Base-by-base conservation (phyloP, 2,797 vertebrate genomes). In the Neoniphon sammara region DNA sequence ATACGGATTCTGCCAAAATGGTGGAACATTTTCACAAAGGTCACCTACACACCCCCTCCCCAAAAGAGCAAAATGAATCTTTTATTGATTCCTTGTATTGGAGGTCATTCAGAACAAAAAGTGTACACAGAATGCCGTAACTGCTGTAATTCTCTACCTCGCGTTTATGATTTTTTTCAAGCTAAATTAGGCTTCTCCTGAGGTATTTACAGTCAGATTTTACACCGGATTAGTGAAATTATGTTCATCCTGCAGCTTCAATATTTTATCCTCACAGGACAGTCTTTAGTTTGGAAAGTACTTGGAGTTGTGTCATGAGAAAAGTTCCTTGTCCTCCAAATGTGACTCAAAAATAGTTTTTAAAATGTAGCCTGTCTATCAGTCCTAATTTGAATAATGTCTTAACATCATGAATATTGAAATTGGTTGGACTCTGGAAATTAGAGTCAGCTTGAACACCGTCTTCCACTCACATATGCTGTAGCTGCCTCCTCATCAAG, bases 11-110 rank as follows among this genome's bases (percentile, higher is more conserved):
- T 93, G 93, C 93, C 95, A 96, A 97, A 97, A 97, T 97, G 95
- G 95, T 95, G 94, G 93, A 94, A 95, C 96, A 96, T 96, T 98
- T 98, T 97, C 93, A 95, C 95, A 96, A 96, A 97, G 97, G 97
- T 99, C 97, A 97, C 91, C 93, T 90, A 87, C 88, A 93, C 86
- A 88, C 87, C 84, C 86, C 84, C 81, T 70, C 59, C 77, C 89
- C 73, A 90, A 89, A 88, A 86, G 71, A 83, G 91, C 92, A 93
- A 80, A 85, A 89, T 72, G 85, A 91, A 90, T 91, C 78, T 88
- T 87, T 84, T 80, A 90, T 91, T 86, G 95, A 96, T 97, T 96
- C 93, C 91, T 92, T 88, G 91, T 94, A 95, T 96, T 94, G 96
- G 94, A 93, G 94, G 93, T 94, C 95, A 95, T 94, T 94, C 93